These are phyloP conservation scores for Cottus gobio DNA, from an alignment of 2,113 vertebrate genomes.

Conservation along the genomic window DNA sequence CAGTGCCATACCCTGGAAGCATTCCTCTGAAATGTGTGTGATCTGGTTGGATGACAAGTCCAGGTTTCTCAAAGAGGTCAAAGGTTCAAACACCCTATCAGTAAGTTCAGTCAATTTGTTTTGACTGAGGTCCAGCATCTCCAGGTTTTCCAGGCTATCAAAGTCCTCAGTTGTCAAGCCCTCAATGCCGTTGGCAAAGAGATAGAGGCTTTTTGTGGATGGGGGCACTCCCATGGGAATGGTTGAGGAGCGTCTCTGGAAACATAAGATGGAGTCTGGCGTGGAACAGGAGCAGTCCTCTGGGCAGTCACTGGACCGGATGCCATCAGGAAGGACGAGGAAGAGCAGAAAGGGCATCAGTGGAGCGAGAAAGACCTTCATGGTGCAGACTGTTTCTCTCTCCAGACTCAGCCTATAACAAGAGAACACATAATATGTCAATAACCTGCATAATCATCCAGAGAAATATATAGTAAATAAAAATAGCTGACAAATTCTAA, in stretches of 20 bases:
- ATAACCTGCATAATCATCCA: constrained; percentile 23
- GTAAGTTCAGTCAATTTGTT: constrained; percentile 91
- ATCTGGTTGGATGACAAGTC: constrained; percentile 95
- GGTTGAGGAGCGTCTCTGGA: constrained; percentile 67
- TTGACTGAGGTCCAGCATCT: constrained; percentile 95
- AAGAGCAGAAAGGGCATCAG: constrained; percentile 73
- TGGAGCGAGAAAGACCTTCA: constrained; percentile 74
- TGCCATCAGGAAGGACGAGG: constrained; percentile 59
- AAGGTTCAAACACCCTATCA: constrained; percentile 87
- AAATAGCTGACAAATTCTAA: constrained; percentile 6
- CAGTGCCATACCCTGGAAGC: constrained; percentile 88
- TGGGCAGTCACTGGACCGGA: constrained; percentile 73
- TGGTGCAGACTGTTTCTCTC: constrained; percentile 65
- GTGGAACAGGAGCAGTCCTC: constrained; percentile 72
- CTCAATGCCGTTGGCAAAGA: constrained; percentile 92
- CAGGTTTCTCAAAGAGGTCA: constrained; percentile 90
- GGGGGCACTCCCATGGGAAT: constrained; percentile 85
- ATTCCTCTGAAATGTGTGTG: constrained; percentile 89
- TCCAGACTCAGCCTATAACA: constrained; percentile 67
- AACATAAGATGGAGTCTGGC: constrained; percentile 78
- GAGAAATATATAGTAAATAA: not conserved
- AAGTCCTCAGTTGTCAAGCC: constrained; percentile 85
- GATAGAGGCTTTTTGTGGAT: constrained; percentile 84
- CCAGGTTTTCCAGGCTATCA: constrained; percentile 81
- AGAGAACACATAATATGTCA: constrained; percentile 51